Conservation (phyloP, 2,888 invertebrate species). For the Lathronympha strigana region DNA sequence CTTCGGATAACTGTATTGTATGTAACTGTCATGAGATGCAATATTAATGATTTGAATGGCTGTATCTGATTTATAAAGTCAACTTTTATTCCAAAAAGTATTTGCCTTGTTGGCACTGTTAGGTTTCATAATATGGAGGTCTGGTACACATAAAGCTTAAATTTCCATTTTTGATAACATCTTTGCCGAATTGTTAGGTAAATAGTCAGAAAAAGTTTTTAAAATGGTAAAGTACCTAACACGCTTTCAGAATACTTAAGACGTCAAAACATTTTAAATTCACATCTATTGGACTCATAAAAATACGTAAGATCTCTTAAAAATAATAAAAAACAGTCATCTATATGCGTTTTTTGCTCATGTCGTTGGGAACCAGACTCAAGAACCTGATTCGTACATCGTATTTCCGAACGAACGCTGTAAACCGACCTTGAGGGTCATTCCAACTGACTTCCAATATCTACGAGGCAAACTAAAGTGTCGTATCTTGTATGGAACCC, state of each 20-base stretch:
- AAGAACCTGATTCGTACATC: slow-evolving; percentile 31
- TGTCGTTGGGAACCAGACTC: slow-evolving; percentile 33
- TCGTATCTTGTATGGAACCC: neutral
- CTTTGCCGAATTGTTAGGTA: too few species aligned
- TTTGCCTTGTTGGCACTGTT: too few species aligned
- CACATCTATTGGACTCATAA: neutral
- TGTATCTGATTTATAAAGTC: too few species aligned
- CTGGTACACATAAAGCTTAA: too few species aligned
- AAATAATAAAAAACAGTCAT: slow-evolving; percentile 17
- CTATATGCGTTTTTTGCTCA: slow-evolving; percentile 22
- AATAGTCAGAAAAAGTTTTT: too few species aligned
- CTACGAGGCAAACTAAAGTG: neutral
- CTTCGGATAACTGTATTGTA: too few species aligned
- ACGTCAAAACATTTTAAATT: slow-evolving; percentile 2
- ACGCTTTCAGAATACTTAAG: neutral
- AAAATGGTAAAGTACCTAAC: neutral
- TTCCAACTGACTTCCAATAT: slow-evolving; percentile 21
- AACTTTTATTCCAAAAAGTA: too few species aligned
- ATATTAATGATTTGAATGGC: too few species aligned
- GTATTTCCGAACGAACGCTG: slow-evolving; percentile 27
- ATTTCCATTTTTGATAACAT: too few species aligned
- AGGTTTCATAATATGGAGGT: too few species aligned
- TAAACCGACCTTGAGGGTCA: slow-evolving; percentile 39
- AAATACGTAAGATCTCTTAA: neutral
- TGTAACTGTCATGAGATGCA: too few species aligned